phyloP scores from a whole-genome alignment of 2,797 vertebrate species.

The Pachyuromys duprasi region DNA sequence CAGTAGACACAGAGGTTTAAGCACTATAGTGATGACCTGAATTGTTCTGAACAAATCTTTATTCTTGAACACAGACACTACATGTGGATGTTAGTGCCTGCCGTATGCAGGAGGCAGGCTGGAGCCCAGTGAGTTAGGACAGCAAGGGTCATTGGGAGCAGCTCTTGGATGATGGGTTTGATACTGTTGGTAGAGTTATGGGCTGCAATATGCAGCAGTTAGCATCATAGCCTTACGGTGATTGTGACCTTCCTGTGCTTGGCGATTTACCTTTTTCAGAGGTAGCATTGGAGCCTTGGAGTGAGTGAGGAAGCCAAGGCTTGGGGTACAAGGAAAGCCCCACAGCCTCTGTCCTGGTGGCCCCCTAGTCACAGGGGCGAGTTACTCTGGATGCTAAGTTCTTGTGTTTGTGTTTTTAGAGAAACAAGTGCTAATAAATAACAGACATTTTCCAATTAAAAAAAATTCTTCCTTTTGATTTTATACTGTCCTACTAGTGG shows the following conservation, averaged over 20 bases:
- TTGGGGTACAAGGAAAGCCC: background rate
- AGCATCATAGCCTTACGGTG: background rate
- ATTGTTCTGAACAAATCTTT: slow-evolving; percentile 5
- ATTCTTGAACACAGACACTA: slow-evolving; percentile 47
- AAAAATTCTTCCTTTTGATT: background rate
- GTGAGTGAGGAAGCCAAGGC: background rate
- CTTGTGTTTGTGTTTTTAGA: slow-evolving; percentile 40
- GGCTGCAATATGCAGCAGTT: background rate
- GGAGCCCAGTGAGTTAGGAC: background rate
- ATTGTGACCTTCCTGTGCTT: background rate
- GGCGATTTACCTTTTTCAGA: background rate
- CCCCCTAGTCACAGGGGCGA: background rate
- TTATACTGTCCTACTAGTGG: background rate
- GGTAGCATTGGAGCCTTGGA: background rate
- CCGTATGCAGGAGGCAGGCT: background rate
- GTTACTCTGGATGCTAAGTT: slow-evolving; percentile 4
- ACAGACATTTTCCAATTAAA: slow-evolving; percentile 57
- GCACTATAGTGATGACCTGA: slow-evolving; percentile 46
- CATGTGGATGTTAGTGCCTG: background rate
- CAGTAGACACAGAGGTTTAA: slow-evolving; percentile 51
- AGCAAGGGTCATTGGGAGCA: background rate
- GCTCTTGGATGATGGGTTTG: background rate
- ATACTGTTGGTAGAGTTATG: background rate
- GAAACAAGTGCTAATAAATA: slow-evolving; percentile 44
- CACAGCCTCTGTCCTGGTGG: background rate